These are phyloP conservation scores for Nycteola revayana DNA, from an alignment of 2,888 invertebrate genomes.

Conservation along the genomic window DNA sequence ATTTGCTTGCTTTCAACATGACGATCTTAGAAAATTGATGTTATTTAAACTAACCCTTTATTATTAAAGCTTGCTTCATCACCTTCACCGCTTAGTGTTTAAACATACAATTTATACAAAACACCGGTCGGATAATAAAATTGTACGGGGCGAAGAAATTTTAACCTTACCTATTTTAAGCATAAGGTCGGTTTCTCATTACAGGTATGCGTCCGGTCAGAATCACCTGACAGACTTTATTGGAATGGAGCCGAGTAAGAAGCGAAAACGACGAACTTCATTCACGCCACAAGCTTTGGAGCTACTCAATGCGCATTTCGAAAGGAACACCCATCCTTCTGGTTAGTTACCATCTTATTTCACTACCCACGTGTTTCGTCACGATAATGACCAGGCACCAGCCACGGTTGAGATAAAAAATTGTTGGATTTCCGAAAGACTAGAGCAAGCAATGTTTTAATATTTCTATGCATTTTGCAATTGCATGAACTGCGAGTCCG, in stretches of 20 bases:
- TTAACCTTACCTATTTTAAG: constrained; percentile 1
- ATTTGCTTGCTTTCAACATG: no score
- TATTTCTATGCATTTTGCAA: no score
- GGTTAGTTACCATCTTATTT: constrained; percentile 81
- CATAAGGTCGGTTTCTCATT: constrained; percentile 50
- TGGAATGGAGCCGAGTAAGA: constrained; percentile 98
- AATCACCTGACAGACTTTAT: constrained; percentile 97
- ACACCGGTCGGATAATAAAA: constrained; percentile 21
- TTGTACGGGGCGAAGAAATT: constrained; percentile 17
- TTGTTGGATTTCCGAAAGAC: no score
- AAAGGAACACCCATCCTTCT: constrained; percentile 98
- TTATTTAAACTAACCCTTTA: background rate
- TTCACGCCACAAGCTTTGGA: constrained; percentile 98
- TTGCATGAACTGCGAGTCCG: no score
- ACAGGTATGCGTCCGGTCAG: constrained; percentile 94
- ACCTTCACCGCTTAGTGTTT: constrained; percentile 6
- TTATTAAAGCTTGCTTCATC: constrained; percentile 12
- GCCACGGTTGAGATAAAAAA: no score
- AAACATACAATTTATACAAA: constrained; percentile 13
- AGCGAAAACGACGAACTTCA: constrained; percentile 96
- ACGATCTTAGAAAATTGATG: no score
- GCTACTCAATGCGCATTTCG: constrained; percentile 96
- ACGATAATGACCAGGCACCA: no score
- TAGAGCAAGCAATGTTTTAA: no score
- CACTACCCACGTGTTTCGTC: no score